Percentiles rank a stretch among this genome's conserved stretches.
Conservation (phyloP, 2,113 vertebrate species). For the Eptesicus fuscus region DNA sequence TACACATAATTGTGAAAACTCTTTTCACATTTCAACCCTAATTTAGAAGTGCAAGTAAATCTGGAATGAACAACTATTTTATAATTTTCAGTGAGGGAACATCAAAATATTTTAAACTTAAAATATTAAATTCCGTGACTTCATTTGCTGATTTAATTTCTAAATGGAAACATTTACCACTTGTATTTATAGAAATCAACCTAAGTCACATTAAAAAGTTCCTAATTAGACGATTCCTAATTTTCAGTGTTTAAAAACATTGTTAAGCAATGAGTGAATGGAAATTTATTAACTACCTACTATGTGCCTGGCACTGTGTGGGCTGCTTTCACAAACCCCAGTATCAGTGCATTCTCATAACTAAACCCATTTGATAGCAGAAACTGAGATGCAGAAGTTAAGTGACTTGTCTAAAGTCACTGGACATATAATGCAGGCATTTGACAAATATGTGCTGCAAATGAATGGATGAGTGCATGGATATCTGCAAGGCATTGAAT, state of each 20-base stretch:
- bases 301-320: neutral
- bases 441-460: neutral
- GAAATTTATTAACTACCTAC: neutral
- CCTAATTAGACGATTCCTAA: neutral
- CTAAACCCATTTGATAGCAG: neutral
- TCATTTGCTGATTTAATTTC: neutral
- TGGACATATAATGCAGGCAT: neutral
- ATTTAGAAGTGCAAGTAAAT: slow-evolving; percentile 17
- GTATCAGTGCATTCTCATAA: neutral
- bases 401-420: neutral
- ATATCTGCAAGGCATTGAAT: neutral
- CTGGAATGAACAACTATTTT: neutral
- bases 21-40: neutral
- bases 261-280: neutral
- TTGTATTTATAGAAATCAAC: neutral
- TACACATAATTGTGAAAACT: neutral
- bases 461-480: neutral
- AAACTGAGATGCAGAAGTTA: neutral
- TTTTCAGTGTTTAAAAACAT: neutral
- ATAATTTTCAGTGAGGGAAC: neutral
- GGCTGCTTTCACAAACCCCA: neutral
- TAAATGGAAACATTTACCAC: neutral
- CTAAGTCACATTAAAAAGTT: neutral
- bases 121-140: neutral
- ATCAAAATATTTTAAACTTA: neutral